These are phyloP conservation scores for Rugalucina vietnamica DNA, from an alignment of 2,888 invertebrate genomes.

Conservation along the genomic window DNA sequence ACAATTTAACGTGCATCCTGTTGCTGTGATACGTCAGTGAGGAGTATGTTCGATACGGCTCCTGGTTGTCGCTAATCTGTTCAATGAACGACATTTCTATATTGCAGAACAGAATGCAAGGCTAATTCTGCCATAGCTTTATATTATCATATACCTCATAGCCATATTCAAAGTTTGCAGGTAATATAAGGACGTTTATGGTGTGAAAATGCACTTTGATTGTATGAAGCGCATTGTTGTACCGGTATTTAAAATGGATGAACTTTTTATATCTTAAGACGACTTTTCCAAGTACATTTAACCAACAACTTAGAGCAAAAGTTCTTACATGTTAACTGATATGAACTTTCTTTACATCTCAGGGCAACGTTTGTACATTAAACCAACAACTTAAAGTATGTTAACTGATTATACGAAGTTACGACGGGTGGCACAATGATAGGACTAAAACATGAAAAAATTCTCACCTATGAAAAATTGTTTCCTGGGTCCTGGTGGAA, in stretches of 20 bases:
- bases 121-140: neutral
- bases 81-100: too few relatives aligned
- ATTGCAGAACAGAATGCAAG: neutral
- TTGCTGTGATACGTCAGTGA: neutral
- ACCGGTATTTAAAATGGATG: too few relatives aligned
- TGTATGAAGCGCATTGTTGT: too few relatives aligned
- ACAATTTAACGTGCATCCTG: neutral
- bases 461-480: neutral
- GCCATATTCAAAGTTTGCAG: neutral
- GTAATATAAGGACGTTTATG: too few relatives aligned
- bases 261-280: too few relatives aligned
- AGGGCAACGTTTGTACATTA: neutral
- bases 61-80: too few relatives aligned
- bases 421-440: neutral
- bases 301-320: neutral
- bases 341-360: neutral
- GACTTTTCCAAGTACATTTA: neutral
- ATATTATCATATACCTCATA: neutral
- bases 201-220: too few relatives aligned
- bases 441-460: neutral
- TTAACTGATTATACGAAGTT: neutral
- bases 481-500: neutral
- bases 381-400: too few relatives aligned
- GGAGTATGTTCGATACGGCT: neutral
- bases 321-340: neutral